Percentiles rank a stretch among this genome's conserved stretches.
These are phyloP conservation scores for Patiria miniata DNA, from an alignment of 35 echinoderm and acorn worm species.

Conservation along the genomic window DNA sequence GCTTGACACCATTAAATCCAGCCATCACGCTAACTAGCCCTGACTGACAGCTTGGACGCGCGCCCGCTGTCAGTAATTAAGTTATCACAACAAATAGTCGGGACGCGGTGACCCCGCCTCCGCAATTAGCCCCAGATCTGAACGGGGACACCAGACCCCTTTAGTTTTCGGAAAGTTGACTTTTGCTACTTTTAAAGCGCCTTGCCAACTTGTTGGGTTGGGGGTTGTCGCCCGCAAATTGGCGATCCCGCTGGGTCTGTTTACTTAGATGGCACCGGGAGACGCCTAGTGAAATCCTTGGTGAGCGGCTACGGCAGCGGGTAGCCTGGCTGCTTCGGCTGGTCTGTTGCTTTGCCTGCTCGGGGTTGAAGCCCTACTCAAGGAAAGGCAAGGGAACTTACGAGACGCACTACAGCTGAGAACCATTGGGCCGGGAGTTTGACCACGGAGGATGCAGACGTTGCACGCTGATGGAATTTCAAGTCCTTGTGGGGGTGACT, in stretches of 20 bases:
- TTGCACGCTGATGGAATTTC: neutral
- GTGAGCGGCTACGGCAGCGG: neutral
- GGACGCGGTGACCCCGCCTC: conserved; percentile 18
- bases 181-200: neutral
- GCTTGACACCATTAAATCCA: neutral
- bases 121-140: conserved; percentile 11
- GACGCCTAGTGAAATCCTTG: neutral
- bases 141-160: too few species aligned
- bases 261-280: conserved; percentile 20
- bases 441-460: neutral
- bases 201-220: neutral
- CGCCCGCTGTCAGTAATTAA: conserved; percentile 25
- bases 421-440: too few species aligned
- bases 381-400: neutral
- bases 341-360: neutral
- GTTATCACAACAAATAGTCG: conserved; percentile 29
- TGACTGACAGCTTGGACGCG: conserved; percentile 6
- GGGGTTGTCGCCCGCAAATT: conserved; percentile 23
- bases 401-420: too few species aligned
- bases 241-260: conserved; percentile 11
- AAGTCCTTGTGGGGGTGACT: conserved; percentile 5
- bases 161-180: neutral
- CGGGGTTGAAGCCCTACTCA: conserved; percentile 11
- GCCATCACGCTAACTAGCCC: neutral
- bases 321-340: neutral